A percentile compares a stretch with the other conserved stretches of the same genome.
Conservation (phyloP, 2,113 vertebrate genomes). For the Onychostruthus taczanowskii region DNA sequence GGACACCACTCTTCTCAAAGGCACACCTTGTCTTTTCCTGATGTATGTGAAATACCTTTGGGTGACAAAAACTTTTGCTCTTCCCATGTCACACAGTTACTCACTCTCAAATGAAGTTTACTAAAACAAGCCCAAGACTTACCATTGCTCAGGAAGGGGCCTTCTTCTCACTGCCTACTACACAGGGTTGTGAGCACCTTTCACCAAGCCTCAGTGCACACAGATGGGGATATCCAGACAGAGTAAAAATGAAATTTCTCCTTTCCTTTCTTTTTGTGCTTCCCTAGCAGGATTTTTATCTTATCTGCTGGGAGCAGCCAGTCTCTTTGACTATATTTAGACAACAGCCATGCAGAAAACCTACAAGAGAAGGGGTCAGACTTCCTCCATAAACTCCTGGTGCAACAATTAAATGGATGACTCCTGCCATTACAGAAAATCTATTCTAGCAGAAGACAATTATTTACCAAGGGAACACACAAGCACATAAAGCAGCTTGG, state of each 20-base stretch:
- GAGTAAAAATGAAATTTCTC: background rate
- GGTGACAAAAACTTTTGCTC: background rate
- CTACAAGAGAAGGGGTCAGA: background rate
- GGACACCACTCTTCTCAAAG: background rate
- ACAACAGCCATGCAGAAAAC: slow-evolving; percentile 13
- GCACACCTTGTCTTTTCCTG: background rate
- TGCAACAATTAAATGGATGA: background rate
- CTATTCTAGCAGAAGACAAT: slow-evolving; percentile 17
- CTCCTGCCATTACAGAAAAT: slow-evolving; percentile 6
- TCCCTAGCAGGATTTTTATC: background rate
- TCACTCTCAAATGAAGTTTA: background rate
- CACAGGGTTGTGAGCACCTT: background rate
- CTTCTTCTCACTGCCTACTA: background rate
- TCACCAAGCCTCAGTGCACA: background rate
- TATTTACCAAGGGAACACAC: slow-evolving; percentile 3
- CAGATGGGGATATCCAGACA: background rate
- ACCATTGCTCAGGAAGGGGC: background rate
- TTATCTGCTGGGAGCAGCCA: background rate
- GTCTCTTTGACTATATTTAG: background rate
- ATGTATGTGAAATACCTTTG: background rate
- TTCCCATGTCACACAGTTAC: background rate
- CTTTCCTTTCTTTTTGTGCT: background rate
- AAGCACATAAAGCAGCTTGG: background rate
- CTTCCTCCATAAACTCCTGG: slow-evolving; percentile 37
- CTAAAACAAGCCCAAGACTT: background rate